Percentiles rank a stretch among this genome's conserved stretches.
Conservation (phyloP, 2,888 invertebrate species). For the Torymus auratus region DNA sequence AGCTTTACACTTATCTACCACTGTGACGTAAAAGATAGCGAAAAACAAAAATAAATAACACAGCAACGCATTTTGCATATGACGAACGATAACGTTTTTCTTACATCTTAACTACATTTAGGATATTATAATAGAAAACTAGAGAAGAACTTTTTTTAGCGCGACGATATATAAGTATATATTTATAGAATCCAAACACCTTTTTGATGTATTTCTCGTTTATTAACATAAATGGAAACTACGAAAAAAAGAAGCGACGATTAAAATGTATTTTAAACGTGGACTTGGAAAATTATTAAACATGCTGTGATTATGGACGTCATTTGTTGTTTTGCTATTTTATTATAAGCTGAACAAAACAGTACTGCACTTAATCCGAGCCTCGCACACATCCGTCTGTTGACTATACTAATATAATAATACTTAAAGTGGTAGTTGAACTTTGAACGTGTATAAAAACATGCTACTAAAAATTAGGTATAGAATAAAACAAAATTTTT, state of each 20-base stretch:
- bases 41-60: slow-evolving; percentile 17
- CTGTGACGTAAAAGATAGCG: slow-evolving; percentile 37
- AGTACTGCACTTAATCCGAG: slow-evolving; percentile 26
- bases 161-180: slow-evolving; percentile 9
- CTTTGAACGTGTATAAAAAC: slow-evolving; percentile 24
- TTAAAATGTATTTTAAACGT: slow-evolving; percentile 33
- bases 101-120: slow-evolving; percentile 21
- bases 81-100: slow-evolving; percentile 18
- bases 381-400: slow-evolving; percentile 39
- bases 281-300: slow-evolving; percentile 33
- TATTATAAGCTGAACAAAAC: slow-evolving; percentile 8
- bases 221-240: neutral
- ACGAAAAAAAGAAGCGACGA: neutral
- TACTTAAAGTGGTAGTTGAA: neutral
- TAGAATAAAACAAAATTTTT: slow-evolving; percentile 4
- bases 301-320: slow-evolving; percentile 34
- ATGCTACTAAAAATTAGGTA: slow-evolving; percentile 19
- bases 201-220: slow-evolving; percentile 25
- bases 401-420: slow-evolving; percentile 22
- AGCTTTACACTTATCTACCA: slow-evolving; percentile 32
- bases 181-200: slow-evolving; percentile 20
- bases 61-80: slow-evolving; percentile 16
- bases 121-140: neutral
- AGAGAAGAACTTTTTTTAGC: slow-evolving; percentile 14
- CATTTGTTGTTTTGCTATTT: slow-evolving; percentile 24